phyloP scores from a whole-genome alignment of 1,140 invertebrate species.

The Lanistes nyassanus region DNA sequence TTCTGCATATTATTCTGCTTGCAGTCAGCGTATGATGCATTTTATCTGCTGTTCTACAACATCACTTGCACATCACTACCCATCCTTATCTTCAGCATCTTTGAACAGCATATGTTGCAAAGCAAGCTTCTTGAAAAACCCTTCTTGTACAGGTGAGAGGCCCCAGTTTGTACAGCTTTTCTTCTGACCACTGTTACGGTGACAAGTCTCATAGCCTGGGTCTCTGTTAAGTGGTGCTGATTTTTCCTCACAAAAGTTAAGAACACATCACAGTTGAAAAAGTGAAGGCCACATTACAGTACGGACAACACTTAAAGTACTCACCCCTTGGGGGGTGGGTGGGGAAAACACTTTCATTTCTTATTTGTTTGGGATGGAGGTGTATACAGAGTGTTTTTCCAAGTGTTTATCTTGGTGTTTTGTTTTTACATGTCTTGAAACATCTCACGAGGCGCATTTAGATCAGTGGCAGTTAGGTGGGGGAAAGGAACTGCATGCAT shows the following conservation, averaged over 20 bases:
- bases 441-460: background rate
- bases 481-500: background rate
- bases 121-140: slow-evolving; percentile 74
- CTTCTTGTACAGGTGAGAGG: slow-evolving; percentile 73
- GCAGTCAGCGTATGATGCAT: slow-evolving; percentile 63
- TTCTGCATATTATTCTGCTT: slow-evolving; percentile 32
- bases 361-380: too few relatives aligned
- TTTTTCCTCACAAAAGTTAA: background rate
- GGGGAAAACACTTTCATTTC: too few relatives aligned
- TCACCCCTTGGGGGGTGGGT: too few relatives aligned
- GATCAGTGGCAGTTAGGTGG: background rate
- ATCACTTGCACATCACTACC: slow-evolving; percentile 64
- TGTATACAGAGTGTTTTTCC: too few relatives aligned
- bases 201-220: background rate
- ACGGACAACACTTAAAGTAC: too few relatives aligned
- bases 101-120: slow-evolving; percentile 84
- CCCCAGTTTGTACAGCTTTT: background rate
- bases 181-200: background rate
- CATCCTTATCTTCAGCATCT: slow-evolving; percentile 75
- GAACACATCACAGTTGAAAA: background rate
- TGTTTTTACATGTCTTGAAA: too few relatives aligned
- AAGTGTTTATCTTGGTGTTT: too few relatives aligned
- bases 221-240: background rate
- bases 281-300: background rate
- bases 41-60: slow-evolving; percentile 65